These are phyloP conservation scores for Metalampra italica DNA, from an alignment of 2,888 invertebrate species.

Conservation along the genomic window DNA sequence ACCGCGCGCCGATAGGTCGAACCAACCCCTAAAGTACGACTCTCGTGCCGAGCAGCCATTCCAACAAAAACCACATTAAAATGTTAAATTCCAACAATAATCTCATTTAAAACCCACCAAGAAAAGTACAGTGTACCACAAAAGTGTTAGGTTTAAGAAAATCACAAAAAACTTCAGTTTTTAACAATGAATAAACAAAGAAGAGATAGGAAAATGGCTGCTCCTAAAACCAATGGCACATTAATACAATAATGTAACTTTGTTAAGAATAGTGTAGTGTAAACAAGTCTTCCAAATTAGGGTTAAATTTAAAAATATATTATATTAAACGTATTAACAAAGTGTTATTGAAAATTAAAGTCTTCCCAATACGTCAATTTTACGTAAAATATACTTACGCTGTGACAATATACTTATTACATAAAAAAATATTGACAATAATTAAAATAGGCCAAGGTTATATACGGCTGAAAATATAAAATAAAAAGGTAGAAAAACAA, in stretches of 20 bases:
- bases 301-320: constrained; percentile 17
- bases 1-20: constrained; percentile 38
- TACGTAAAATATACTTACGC: constrained; percentile 8
- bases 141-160: constrained; percentile 19
- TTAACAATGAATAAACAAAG: constrained; percentile 23
- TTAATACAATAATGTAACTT: constrained; percentile 39
- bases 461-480: background rate
- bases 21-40: constrained; percentile 28
- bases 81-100: constrained; percentile 43
- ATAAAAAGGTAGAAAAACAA: constrained; percentile 4
- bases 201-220: constrained; percentile 49
- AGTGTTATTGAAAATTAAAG: constrained; percentile 25
- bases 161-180: constrained; percentile 13
- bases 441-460: background rate
- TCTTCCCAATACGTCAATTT: constrained; percentile 37
- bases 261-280: constrained; percentile 40
- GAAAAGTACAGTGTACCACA: constrained; percentile 18
- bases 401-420: background rate
- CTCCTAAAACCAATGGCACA: constrained; percentile 30
- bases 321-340: constrained; percentile 6
- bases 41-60: constrained; percentile 51
- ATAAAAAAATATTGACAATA: constrained; percentile 9
- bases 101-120: constrained; percentile 18
- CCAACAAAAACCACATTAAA: constrained; percentile 45
- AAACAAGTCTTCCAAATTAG: constrained; percentile 72